Evolutionary conservation across 2,797 vertebrate genomes (phyloP), one percentile per base, ranked within the genome.

Genomic region (Melanotaenia trifasciata): DNA sequence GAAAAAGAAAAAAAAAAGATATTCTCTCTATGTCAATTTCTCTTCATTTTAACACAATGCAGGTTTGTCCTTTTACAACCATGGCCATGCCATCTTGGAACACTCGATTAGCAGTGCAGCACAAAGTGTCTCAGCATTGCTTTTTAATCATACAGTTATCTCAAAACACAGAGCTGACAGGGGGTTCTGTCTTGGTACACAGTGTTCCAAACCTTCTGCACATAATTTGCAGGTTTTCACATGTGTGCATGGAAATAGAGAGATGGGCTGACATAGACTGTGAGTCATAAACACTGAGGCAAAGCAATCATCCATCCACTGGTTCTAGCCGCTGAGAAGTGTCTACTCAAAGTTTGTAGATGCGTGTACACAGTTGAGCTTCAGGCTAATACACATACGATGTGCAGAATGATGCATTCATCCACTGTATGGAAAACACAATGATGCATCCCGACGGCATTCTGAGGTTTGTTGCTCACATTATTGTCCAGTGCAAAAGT

Each of bases 41-140:
- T 9, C 24, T 79, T n/a, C n/a, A 43, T 69, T 68, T 56, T 64
- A 5, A 28, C 28, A 33, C 74, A 68, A 77, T 10, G 24, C 24
- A 61, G 53, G 40, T 28, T 43, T 64, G 47, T 45, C 7, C 67
- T 53, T 86, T 75, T 79, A 89, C 82, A 80, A 78, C 85, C 77
- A 86, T 76, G 67, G 71, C 72, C 73, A 87, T 87, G 91, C 86
- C 81, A 73, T 83, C 70, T 53, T 64, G 50, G 51, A 74, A 80
- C 84, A 74, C 64, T 80, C 73, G 84, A 84, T 87, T 67, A 86
- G 81, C 64, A 14, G 56, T 54, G 58, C 72, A 61, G 67, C 43
- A 74, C 80, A 69, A 28, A 38, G 62, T 56, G 58, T 77, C 67
- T 75, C 58, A 51, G 67, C 64, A 80, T 67, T 81, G 75, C 66